Evolutionary conservation across 2,113 vertebrate species (phyloP).

Genomic region (Sander lucioperca): DNA sequence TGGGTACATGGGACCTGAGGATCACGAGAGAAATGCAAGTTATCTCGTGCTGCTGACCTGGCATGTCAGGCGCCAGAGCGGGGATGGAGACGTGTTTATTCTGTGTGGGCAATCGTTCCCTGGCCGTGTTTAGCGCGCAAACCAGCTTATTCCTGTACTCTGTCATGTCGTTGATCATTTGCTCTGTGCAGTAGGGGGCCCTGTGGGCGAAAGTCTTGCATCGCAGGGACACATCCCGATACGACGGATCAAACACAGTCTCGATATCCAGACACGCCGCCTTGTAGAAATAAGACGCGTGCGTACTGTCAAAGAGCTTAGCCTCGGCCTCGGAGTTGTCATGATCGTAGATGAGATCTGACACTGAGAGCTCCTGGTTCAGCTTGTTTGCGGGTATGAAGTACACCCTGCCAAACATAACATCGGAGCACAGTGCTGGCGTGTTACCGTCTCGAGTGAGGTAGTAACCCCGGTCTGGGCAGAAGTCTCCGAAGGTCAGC

Average conservation of each 20-base stretch:
- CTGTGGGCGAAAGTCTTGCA: not conserved
- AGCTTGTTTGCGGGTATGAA: not conserved
- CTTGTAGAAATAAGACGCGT: constrained; percentile 1
- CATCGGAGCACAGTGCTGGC: not conserved
- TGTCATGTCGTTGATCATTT: not conserved
- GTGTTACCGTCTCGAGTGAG: not conserved
- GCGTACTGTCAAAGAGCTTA: not conserved
- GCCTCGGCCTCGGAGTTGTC: not conserved
- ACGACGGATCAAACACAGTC: not conserved
- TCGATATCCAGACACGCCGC: constrained; percentile 22
- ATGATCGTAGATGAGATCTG: constrained; percentile 7
- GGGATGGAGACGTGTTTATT: not conserved
- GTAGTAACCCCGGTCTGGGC: not conserved
- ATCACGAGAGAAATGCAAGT: constrained; percentile 5
- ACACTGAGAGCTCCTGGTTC: rapidly evolving
- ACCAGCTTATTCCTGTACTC: not conserved
- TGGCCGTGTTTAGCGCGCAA: not conserved
- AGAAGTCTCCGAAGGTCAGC: constrained; percentile 22
- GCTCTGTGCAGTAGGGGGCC: constrained; percentile 12
- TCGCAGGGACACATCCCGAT: not conserved
- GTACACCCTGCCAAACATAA: constrained; percentile 29
- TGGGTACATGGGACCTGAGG: not conserved
- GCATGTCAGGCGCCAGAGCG: not conserved
- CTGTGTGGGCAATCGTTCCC: not conserved
- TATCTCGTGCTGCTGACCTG: constrained; percentile 11